These are phyloP conservation scores for Caenorhabditis elegans DNA, from an alignment of 1,140 invertebrate species.

Conservation along the genomic window DNA sequence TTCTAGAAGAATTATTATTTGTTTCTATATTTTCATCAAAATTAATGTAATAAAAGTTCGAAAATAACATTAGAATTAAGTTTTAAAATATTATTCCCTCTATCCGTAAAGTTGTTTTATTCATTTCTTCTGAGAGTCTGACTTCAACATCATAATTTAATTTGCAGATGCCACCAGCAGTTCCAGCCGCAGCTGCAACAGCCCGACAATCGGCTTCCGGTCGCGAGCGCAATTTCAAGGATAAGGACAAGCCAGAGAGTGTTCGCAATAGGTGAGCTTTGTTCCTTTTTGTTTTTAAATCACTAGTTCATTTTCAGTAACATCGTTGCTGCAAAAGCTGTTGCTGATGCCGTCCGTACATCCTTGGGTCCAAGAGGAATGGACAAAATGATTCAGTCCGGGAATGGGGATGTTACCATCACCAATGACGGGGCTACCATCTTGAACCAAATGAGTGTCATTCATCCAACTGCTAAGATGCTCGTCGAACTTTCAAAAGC, in stretches of 20 bases:
- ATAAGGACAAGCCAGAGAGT: constrained; percentile 60
- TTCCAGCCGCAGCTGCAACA: constrained; percentile 33
- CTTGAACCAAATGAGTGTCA: constrained; percentile 96
- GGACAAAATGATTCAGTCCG: constrained; percentile 99
- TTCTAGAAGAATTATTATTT: neutral
- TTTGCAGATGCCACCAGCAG: constrained; percentile 38
- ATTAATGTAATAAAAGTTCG: no score
- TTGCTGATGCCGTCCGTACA: constrained; percentile 95
- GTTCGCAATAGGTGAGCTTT: constrained; percentile 75
- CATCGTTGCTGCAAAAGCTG: constrained; percentile 96
- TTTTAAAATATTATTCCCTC: no score
- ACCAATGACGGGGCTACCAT: constrained; percentile 99
- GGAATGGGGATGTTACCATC: constrained; percentile 94
- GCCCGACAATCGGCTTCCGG: constrained; percentile 41
- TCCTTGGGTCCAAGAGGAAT: constrained; percentile 96
- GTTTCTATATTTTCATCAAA: no score
- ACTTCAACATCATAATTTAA: no score
- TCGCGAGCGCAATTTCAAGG: constrained; percentile 51
- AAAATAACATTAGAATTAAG: no score
- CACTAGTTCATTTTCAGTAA: constrained; percentile 73
- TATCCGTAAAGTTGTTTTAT: no score
- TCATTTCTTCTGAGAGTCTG: no score
- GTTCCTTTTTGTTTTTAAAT: neutral
- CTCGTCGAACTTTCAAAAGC: constrained; percentile 95
- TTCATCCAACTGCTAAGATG: constrained; percentile 99